Evolutionary conservation across 2,113 vertebrate genomes (phyloP), one percentile per base, ranked within the genome.

Genomic region (Seriola aureovittata): DNA sequence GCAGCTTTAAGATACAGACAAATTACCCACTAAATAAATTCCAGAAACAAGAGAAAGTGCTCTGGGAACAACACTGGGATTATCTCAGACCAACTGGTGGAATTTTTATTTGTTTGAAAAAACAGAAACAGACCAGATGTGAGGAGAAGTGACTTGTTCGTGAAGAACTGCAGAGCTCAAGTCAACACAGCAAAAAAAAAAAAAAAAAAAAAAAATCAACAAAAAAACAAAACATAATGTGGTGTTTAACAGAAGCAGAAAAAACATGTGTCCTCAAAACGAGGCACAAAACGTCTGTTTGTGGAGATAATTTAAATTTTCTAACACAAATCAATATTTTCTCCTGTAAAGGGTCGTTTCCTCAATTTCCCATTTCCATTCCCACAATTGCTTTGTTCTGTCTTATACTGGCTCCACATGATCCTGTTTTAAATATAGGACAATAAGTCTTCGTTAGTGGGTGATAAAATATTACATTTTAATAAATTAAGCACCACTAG

Each of bases 31-130:
- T 2, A 36, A 62, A 73, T 52, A 55, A 34, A 34, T 71, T 42
- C 34, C 79, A 69, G 64, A 75, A 70, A 75, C 25, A 14, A 60
- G 59, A 59, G 32, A 48, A 13, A 19, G 32, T 17, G 38, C 21
- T 4, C 1, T 21, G 46, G 44, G 48, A 59, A 17, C 23, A 12
- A 3, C 34, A 9, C 60, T 10, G 16, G 9, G 34, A 68, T 81
- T 23, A 68, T 81, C 44, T 75, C 63, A 60, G 8, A 68, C 0
- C 63, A 17, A 57, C 48, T 29, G 57, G 38, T 16, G 21, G 23
- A 69, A 54, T 62, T 60, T 40, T 3, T 8, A 6, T 4, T 32
- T 4, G 36, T 57, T 57, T 13, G 25, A 16, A 50, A 23, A 52
- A 42, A 21, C 29, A 50, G 16, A 40, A 40, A 42, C 13, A 36